These are phyloP conservation scores for Doryteuthis pealeii DNA, from an alignment of 1,140 invertebrate species.

Conservation along the genomic window DNA sequence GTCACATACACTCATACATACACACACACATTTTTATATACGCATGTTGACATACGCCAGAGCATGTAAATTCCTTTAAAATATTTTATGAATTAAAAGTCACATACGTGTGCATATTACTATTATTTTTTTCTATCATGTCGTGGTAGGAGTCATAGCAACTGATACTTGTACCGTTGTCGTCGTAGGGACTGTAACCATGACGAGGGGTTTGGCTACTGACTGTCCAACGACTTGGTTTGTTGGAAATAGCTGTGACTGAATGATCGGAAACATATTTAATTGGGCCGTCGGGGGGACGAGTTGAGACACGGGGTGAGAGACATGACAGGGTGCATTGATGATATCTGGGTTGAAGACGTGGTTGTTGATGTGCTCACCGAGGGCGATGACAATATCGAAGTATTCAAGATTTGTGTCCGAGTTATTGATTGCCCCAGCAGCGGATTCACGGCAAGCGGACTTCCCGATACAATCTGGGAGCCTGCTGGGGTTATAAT, in stretches of 20 bases:
- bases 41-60: too few relatives aligned
- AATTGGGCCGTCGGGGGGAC: slow-evolving; percentile 50
- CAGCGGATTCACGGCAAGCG: slow-evolving; percentile 5
- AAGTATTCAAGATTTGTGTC: slow-evolving; percentile 24
- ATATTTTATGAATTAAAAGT: too few relatives aligned
- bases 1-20: too few relatives aligned
- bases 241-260: slow-evolving; percentile 17
- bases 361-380: slow-evolving; percentile 22
- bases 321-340: slow-evolving; percentile 32
- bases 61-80: too few relatives aligned
- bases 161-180: slow-evolving; percentile 10
- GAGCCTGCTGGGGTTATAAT: slow-evolving; percentile 10
- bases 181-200: slow-evolving; percentile 23
- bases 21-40: too few relatives aligned
- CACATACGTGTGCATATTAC: too few relatives aligned
- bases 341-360: slow-evolving; percentile 30
- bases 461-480: slow-evolving; percentile 1
- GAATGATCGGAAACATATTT: slow-evolving; percentile 23
- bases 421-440: slow-evolving; percentile 16
- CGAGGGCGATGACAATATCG: slow-evolving; percentile 57
- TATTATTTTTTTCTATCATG: neutral
- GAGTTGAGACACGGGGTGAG: slow-evolving; percentile 58
- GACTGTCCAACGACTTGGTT: slow-evolving; percentile 22
- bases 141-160: neutral
- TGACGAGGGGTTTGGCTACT: slow-evolving; percentile 23